phyloP scores from a whole-genome alignment of 2,113 vertebrate genomes.

The Girardinichthys multiradiatus region DNA sequence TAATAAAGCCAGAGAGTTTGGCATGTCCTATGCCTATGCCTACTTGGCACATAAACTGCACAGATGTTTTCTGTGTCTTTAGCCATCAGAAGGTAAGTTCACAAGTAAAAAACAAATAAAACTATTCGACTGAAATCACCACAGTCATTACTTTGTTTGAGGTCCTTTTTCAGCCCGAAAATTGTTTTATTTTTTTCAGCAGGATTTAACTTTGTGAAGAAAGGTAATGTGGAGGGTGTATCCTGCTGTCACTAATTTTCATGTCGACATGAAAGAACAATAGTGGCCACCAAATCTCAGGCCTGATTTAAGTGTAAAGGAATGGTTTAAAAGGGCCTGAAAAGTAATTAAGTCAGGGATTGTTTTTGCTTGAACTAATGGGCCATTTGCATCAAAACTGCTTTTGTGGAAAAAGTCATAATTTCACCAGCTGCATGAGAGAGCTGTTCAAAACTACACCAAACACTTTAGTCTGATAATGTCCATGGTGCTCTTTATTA shows the following conservation, averaged over 20 bases:
- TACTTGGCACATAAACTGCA: conserved; percentile 6
- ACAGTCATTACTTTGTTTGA: conserved; percentile 54
- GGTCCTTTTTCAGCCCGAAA: conserved; percentile 50
- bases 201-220: conserved; percentile 56
- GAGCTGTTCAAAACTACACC: background rate
- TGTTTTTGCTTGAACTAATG: conserved; percentile 23
- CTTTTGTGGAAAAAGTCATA: conserved; percentile 37
- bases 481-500: background rate
- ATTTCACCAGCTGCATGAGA: conserved; percentile 23
- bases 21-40: too few relatives aligned
- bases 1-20: too few relatives aligned
- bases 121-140: conserved; percentile 40
- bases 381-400: conserved; percentile 31
- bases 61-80: conserved; percentile 14
- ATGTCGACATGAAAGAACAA: conserved; percentile 47
- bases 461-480: conserved; percentile 5
- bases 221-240: conserved; percentile 47
- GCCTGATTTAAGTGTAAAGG: conserved; percentile 36
- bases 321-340: conserved; percentile 48
- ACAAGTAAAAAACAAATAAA: conserved; percentile 49
- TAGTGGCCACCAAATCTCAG: conserved; percentile 35
- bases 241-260: conserved; percentile 40
- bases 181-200: conserved; percentile 59
- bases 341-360: conserved; percentile 19
- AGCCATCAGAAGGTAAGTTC: conserved; percentile 48